Base-by-base conservation (phyloP, 2,888 invertebrate species). In the Lithosia quadra region DNA sequence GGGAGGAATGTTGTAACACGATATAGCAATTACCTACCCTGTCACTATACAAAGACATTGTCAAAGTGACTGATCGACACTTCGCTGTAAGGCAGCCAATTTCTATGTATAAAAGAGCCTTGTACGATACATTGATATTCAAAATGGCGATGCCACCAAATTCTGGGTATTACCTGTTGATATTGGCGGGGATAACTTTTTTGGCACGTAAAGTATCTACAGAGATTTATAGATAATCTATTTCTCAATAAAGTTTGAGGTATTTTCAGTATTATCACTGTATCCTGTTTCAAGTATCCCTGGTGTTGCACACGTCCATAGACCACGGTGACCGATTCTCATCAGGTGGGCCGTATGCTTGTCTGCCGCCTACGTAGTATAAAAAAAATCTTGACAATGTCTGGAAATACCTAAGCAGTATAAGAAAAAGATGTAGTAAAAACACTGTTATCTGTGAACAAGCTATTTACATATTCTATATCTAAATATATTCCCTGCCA, bases 401-500 rank as follows among this genome's bases (percentile, higher is more conserved):
- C 49, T n/a, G 1, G 49, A n/a, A n/a, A 49, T 8, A 49, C 3
- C 49, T 49, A 49, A 49, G 7, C 18, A 43, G 5, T 43, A 43
- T 43, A 7, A 43, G 36, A 36, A 43, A 39, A 43, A 43, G 43
- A 43, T 18, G 13, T 13, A 43, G 18, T 18, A 43, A 43, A 28
- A 43, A 43, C 43, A 43, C 5, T 43, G n/a, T 9, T 49, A 49
- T 49, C n/a, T 13, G 34, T 34, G 58, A 24, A 61, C 61, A 39
- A 18, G 39, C 43, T 62, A 62, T n/a, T 5, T n/a, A 24, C n/a
- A 28, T 28, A 62, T 62, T 36, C 22, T 60, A 36, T 60, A 60
- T 15, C 22, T 67, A 39, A 68, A 59, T 59, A 63, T 53, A 59
- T 63, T 63, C 43, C 28, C 43, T 10, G 36, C 36, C 58, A 7